Evolutionary conservation across 2,113 vertebrate genomes (phyloP).

Genomic region (Riparia riparia): DNA sequence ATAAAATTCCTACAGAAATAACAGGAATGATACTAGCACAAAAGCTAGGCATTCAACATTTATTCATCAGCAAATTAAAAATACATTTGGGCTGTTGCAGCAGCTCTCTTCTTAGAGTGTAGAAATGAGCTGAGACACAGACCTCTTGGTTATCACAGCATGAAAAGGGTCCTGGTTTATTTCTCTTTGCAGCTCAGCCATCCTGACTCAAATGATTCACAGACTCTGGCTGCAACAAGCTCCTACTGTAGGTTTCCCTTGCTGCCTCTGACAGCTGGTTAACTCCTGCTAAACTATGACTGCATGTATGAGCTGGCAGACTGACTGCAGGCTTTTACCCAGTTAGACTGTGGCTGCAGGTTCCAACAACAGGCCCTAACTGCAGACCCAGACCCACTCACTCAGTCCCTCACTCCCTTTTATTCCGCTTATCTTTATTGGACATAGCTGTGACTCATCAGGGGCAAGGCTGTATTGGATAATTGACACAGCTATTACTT

Average conservation of each 20-base stretch:
- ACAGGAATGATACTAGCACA: not conserved
- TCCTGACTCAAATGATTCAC: not conserved
- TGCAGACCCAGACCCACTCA: not conserved
- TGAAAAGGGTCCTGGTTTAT: not conserved
- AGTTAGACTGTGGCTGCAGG: not conserved
- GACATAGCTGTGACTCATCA: not conserved
- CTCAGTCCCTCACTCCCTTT: not conserved
- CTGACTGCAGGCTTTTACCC: not conserved
- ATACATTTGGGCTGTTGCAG: not conserved
- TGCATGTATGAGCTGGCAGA: not conserved
- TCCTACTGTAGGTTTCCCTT: not conserved
- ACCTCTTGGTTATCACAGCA: not conserved
- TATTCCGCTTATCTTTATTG: not conserved
- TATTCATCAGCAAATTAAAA: constrained; percentile 22
- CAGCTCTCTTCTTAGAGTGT: not conserved
- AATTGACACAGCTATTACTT: not conserved
- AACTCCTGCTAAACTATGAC: not conserved
- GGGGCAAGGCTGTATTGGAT: not conserved
- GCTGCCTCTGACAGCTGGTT: too few species aligned
- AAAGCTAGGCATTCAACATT: not conserved
- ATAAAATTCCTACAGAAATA: not conserved
- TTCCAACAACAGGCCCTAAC: not conserved
- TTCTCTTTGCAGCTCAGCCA: not conserved
- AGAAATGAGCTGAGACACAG: not conserved
- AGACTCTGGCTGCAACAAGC: not conserved